Base-by-base conservation (phyloP, 2,797 vertebrate species). In the Alca torda region DNA sequence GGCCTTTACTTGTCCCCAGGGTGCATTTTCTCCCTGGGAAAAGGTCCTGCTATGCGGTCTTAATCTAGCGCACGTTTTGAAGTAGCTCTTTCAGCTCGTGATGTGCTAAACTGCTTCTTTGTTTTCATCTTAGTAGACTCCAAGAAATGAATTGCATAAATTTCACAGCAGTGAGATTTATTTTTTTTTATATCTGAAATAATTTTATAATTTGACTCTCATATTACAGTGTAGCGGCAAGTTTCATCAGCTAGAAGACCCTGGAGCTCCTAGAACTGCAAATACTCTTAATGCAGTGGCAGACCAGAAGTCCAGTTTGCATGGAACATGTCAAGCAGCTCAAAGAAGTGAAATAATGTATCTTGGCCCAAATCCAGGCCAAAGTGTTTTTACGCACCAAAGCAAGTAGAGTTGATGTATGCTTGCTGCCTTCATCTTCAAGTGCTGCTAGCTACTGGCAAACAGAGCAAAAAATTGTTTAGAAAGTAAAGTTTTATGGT, bases 21-120 rank as follows among this genome's bases (percentile, higher is more conserved):
- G 56, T 82, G 53, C 57, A 83, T 92, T 90, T 96, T 91, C 59
- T 93, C 77, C 35, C 41, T 65, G 73, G 68, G 48, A 83, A 89
- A 79, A 87, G 48, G 21, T 84, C 80, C 82, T 93, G 39, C 51
- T 84, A 41, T 33, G 59, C 60, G 73, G n/a, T 64, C 23, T 45
- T 78, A 67, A 89, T 48, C 61, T 79, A 70, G 46, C 89, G 63
- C 61, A 41, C n/a, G 31, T 92, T 96, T 93, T 88, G 84, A 89
- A 94, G 46, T 77, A 85, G n/a, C 45, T 75, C 30, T 87, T 93
- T 68, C 45, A 86, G 75, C 41, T 51, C 21, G 25, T 54, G 43
- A 57, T 80, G 46, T 95, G 82, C 79, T 92, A 78, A 96, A 79
- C 51, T 11, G 37, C 72, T 82, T 35, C 63, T 79, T 88, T 89